These are phyloP conservation scores for Nerophis ophidion DNA, from an alignment of 2,113 vertebrate genomes.

Conservation along the genomic window DNA sequence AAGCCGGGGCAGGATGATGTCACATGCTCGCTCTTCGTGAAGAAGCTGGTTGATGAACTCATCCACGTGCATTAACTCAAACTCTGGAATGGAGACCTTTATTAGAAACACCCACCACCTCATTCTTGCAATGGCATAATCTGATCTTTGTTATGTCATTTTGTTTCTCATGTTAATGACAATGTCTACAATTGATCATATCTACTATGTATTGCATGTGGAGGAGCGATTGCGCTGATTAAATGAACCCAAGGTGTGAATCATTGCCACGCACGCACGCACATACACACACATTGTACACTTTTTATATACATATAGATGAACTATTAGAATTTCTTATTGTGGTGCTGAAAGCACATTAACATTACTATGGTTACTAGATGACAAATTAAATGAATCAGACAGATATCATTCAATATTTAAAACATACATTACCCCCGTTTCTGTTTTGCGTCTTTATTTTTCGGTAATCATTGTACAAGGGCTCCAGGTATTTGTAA, in stretches of 20 bases:
- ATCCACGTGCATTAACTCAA: conserved; percentile 96
- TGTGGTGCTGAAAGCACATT: too few species aligned
- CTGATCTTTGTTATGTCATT: not conserved
- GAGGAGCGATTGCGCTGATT: not conserved
- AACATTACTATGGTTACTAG: too few species aligned
- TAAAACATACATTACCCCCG: conserved; percentile 73
- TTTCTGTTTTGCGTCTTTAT: conserved; percentile 94
- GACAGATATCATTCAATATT: too few species aligned
- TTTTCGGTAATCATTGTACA: conserved; percentile 97
- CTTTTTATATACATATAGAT: too few species aligned
- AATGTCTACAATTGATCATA: too few species aligned
- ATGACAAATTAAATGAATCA: too few species aligned
- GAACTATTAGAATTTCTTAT: too few species aligned
- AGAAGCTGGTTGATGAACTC: conserved; percentile 95
- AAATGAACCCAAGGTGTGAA: not conserved
- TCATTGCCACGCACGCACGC: too few species aligned
- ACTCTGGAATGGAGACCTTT: conserved; percentile 71
- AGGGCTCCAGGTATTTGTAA: conserved; percentile 95
- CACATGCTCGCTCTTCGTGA: conserved; percentile 88
- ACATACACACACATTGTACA: too few species aligned
- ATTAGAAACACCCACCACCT: not conserved
- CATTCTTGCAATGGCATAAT: not conserved
- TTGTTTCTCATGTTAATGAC: too few species aligned
- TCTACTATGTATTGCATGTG: not conserved
- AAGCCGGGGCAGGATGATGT: conserved; percentile 91